Evolutionary conservation across 1,140 invertebrate genomes (phyloP), one percentile per base, ranked within the genome.

Genomic region (Drosophila melanica): DNA sequence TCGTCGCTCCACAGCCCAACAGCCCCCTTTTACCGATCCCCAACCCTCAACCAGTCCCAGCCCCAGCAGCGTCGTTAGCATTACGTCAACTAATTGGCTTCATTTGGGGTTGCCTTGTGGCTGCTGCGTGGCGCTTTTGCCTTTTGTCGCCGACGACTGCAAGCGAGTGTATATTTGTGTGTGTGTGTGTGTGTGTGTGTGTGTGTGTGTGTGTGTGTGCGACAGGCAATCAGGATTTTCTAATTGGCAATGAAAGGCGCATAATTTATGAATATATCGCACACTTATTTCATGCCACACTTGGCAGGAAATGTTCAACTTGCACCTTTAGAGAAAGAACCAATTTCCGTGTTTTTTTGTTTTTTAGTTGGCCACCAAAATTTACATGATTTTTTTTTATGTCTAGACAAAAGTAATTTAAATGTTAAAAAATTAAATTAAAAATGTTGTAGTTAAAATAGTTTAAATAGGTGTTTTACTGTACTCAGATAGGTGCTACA

Each of bases 81-180:
- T 86, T 86, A 87, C 82, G 81, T 86, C 81, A 86, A 79, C 81
- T 86, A 86, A 86, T 86, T 86, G 81, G 81, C 82, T 86, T 86
- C 81, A 87, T 86, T 85, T 86, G 81, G 79, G 79, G 82, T 86
- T 79, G 75, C 80, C 81, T 67, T 78, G 75, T 72, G 78, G 81
- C 75, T 60, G 60, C 59, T 62, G 12, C 33, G 45, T 20, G 74
- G 27, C 58, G 55, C 63, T 76, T 71, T 30, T 65, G 27, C 44
- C 57, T 65, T 66, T 66, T 70, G 42, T 45, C 59, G 27, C 23
- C 37, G 57, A 1, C 54, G 9, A 62, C 66, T 72, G 69, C 69
- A 72, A n/a, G 45, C 20, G 44, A 23, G 18, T 16, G 39, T 44
- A 8, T 20, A n/a, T 62, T 11, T 27, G 30, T 30, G 16, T 48